Base-by-base conservation (phyloP, 2,113 vertebrate genomes). In the Sapayoa aenigma region DNA sequence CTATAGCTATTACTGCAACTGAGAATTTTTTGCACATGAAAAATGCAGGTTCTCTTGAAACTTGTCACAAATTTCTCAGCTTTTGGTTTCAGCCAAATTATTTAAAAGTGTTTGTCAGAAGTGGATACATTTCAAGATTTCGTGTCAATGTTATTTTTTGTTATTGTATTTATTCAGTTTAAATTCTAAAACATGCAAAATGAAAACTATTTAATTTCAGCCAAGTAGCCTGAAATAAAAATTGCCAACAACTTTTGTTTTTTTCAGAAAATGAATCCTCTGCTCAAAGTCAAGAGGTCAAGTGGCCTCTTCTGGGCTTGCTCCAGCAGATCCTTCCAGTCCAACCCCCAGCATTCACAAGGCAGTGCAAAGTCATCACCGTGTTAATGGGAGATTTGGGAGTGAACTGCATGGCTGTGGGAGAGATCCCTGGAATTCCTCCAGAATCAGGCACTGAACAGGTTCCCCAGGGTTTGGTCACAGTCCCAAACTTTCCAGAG, bases 321-420 rank as follows among this genome's bases (percentile, higher is more conserved):
- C 62, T 52, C 73, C 33, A 77, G 53, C 46, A 77, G 62, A 7
- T 21, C 60, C 52, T 58, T 47, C 82, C 85, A 92, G 69, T n/a
- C 50, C 77, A 44, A 3, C 31, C 60, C 60, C 78, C 56, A 82
- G 86, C 65, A 14, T 5, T 44, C 15, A 30, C 63, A 39, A 8
- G 22, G 80, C 1, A 16, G 6, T 33, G 72, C 65, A 55, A 77
- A 67, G 37, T 18, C 20, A 5, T 0, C 22, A 28, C 23, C 5
- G 0, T 1, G 14, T 12, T 15, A 59, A 2, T 8, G 49, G 10
- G 25, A 24, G 58, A 7, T 30, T 8, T 15, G 1, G 9, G 68
- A 22, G 49, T 2, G n/a, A n/a, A n/a, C n/a, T n/a, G n/a, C n/a
- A n/a, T n/a, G 28, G 65, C n/a, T 14, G 19, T 14, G 62, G 33